Evolutionary conservation across 1,140 invertebrate genomes (phyloP).

Genomic region (Atopsyche davidsoni): DNA sequence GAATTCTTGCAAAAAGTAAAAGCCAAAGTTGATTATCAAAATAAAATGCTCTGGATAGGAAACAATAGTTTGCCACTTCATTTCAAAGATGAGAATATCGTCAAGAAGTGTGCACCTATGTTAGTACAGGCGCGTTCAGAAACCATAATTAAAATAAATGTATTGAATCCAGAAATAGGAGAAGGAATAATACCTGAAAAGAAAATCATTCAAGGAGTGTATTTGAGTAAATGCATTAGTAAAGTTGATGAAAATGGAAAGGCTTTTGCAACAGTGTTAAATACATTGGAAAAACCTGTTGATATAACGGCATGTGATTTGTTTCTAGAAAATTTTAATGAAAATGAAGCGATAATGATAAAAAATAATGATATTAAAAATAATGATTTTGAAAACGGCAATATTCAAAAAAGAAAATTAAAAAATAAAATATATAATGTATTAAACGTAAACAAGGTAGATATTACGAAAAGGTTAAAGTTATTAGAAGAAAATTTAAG

Average conservation of each 20-base stretch:
- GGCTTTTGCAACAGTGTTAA: constrained; percentile 25
- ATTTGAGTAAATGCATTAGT: constrained; percentile 5
- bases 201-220: constrained; percentile 16
- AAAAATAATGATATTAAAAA: neutral
- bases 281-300: constrained; percentile 22
- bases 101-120: too few species aligned
- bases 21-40: too few species aligned
- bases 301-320: constrained; percentile 4
- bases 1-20: too few species aligned
- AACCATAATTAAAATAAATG: constrained; percentile 19
- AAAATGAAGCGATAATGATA: constrained; percentile 3
- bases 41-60: too few species aligned
- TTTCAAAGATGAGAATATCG: too few species aligned
- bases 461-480: neutral
- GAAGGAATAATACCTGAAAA: constrained; percentile 17
- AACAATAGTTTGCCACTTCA: too few species aligned
- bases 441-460: neutral
- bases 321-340: constrained; percentile 5
- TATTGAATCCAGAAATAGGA: constrained; percentile 25
- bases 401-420: neutral
- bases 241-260: constrained; percentile 4
- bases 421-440: neutral
- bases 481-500: constrained; percentile 4
- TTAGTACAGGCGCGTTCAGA: constrained; percentile 18
- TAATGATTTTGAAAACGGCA: neutral